These are phyloP conservation scores for Andrena camellia DNA, from an alignment of 2,888 invertebrate genomes.

Conservation along the genomic window DNA sequence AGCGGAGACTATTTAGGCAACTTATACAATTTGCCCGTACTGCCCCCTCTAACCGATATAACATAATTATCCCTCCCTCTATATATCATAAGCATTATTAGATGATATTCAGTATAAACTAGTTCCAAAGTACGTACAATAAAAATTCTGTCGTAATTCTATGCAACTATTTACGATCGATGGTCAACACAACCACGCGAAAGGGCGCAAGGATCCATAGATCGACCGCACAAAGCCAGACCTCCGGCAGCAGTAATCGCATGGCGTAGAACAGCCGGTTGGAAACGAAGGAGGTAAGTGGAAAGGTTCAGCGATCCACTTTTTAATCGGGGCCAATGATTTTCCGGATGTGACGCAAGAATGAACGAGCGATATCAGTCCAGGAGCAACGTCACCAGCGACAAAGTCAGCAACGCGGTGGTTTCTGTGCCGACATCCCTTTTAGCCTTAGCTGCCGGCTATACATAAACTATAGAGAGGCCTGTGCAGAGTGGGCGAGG, in stretches of 20 bases:
- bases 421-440: slow-evolving; percentile 55
- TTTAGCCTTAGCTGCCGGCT: slow-evolving; percentile 71
- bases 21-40: too few relatives aligned
- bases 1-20: too few relatives aligned
- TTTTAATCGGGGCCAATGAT: slow-evolving; percentile 55
- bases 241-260: background rate
- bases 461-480: slow-evolving; percentile 67
- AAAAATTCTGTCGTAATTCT: too few relatives aligned
- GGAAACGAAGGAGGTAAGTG: slow-evolving; percentile 10
- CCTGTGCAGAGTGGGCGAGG: slow-evolving; percentile 22
- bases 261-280: slow-evolving; percentile 16
- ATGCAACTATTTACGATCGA: too few relatives aligned
- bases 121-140: too few relatives aligned
- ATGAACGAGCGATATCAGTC: slow-evolving; percentile 47
- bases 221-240: background rate
- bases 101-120: too few relatives aligned
- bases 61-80: too few relatives aligned
- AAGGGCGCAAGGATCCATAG: background rate
- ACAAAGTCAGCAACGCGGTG: slow-evolving; percentile 38
- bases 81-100: too few relatives aligned
- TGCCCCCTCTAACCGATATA: too few relatives aligned
- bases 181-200: too few relatives aligned
- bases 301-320: slow-evolving; percentile 54
- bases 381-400: slow-evolving; percentile 39
- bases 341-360: slow-evolving; percentile 59